A percentile compares a stretch with the other conserved stretches of the same genome.
Conservation (phyloP, 2,797 vertebrate species). For the Ptychadena robeensis region DNA sequence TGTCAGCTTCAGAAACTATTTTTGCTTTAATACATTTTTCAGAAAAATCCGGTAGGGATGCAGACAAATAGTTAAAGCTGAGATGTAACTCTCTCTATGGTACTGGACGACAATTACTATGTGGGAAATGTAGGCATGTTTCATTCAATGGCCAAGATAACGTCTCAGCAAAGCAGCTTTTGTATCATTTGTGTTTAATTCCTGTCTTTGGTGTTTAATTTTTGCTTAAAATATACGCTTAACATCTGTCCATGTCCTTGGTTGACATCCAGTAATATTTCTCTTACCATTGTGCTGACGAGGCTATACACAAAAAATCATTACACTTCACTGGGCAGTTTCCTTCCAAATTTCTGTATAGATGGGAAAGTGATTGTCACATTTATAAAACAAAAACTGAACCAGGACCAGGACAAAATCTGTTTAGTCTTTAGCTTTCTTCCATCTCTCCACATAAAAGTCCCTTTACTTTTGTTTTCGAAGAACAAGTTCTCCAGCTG, state of each 20-base stretch:
- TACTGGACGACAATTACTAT: not conserved
- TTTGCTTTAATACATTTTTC: no score
- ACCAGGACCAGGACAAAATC: not conserved
- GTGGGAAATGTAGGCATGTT: not conserved
- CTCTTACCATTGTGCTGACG: not conserved
- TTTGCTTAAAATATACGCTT: not conserved
- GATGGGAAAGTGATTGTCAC: not conserved
- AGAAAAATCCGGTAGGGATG: no score
- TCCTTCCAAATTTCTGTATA: not conserved
- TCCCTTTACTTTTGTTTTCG: not conserved
- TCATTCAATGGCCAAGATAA: not conserved
- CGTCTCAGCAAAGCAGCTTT: no score
- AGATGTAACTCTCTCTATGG: no score
- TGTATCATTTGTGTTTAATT: no score
- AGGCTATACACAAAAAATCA: not conserved
- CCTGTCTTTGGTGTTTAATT: not conserved
- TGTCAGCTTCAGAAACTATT: not conserved
- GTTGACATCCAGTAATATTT: not conserved
- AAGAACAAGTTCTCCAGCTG: not conserved
- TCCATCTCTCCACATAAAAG: not conserved
- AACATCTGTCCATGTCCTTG: not conserved
- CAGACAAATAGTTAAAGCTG: no score
- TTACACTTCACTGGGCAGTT: not conserved
- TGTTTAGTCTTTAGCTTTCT: not conserved
- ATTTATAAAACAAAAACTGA: not conserved